Base-by-base conservation (phyloP, 2,888 invertebrate genomes). In the Synanthedon vespiformis region DNA sequence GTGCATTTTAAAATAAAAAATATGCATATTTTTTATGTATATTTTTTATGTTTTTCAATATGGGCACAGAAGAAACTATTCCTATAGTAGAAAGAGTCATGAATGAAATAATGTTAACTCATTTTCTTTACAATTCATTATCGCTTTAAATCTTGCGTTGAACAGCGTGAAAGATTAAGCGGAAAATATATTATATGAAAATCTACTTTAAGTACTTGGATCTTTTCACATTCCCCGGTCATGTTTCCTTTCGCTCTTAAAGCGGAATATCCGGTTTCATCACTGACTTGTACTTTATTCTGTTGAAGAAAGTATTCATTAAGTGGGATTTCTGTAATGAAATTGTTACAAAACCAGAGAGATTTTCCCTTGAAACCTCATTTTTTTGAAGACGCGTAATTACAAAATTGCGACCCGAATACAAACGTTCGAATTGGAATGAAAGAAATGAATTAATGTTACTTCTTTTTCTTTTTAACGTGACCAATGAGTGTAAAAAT, bases 201-300 rank as follows among this genome's bases (percentile, higher is more conserved):
- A 70, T 68, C 64, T 63, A 65, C 68, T 70, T 71, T 67, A 70
- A 67, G 58, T 67, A 64, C 66, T 62, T 62, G 61, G 64, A 64
- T 63, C 68, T 66, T 64, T 65, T 60, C 61, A 72, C 70, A 68
- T 67, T 63, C 56, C 61, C 64, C 44, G 44, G 44, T 14, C 59
- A 64, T 66, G 71, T 73, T 75, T 77, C 68, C 67, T 71, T 34
- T 73, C 65, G 67, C 71, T 76, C 67, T 74, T 72, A 71, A 73
- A 69, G 59, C 73, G 73, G 80, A 72, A 80, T 70, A 72, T 80
- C 77, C 77, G 70, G 62, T 65, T 71, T 72, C 68, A 69, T 69
- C 63, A 16, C 12, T 16, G 22, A 22, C 48, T 48, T 18, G 48
- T 48, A 48, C 22, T 48, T 44, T 14, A 44, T 44, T 44, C 44